A percentile compares a stretch with the other conserved stretches of the same genome.
phyloP scores from a whole-genome alignment of 2,113 vertebrate genomes.

The Amphiprion ocellaris region DNA sequence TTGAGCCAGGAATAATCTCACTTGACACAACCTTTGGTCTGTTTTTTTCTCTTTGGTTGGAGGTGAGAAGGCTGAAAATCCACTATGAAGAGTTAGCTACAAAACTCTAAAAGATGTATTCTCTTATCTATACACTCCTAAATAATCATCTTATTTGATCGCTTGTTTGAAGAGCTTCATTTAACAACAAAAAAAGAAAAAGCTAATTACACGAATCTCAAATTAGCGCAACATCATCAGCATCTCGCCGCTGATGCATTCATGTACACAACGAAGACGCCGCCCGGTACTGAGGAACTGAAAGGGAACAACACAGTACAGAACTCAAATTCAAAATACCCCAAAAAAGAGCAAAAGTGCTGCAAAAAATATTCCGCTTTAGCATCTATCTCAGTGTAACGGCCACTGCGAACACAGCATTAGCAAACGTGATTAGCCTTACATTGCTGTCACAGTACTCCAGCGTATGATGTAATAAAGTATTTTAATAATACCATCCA shows the following conservation, averaged over 20 bases:
- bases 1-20: slow-evolving; percentile 66
- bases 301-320: neutral
- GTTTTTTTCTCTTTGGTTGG: slow-evolving; percentile 26
- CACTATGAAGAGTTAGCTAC: slow-evolving; percentile 17
- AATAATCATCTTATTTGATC: slow-evolving; percentile 6
- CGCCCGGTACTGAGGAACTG: slow-evolving; percentile 12
- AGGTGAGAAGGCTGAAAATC: slow-evolving; percentile 19
- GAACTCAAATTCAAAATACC: neutral
- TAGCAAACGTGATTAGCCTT: slow-evolving; percentile 56
- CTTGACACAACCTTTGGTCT: slow-evolving; percentile 76
- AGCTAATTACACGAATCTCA: neutral
- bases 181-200: neutral
- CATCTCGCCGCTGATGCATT: neutral
- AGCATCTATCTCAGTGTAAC: slow-evolving; percentile 23
- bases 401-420: slow-evolving; percentile 27
- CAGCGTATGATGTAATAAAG: slow-evolving; percentile 46
- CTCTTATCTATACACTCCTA: neutral
- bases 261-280: neutral
- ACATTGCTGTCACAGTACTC: slow-evolving; percentile 46
- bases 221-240: neutral
- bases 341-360: neutral
- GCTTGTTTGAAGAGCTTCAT: neutral
- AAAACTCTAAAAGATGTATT: neutral
- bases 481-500: slow-evolving; percentile 55
- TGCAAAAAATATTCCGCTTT: slow-evolving; percentile 19